Base-by-base conservation (phyloP, 2,113 vertebrate genomes). In the Dermatemys mawii region DNA sequence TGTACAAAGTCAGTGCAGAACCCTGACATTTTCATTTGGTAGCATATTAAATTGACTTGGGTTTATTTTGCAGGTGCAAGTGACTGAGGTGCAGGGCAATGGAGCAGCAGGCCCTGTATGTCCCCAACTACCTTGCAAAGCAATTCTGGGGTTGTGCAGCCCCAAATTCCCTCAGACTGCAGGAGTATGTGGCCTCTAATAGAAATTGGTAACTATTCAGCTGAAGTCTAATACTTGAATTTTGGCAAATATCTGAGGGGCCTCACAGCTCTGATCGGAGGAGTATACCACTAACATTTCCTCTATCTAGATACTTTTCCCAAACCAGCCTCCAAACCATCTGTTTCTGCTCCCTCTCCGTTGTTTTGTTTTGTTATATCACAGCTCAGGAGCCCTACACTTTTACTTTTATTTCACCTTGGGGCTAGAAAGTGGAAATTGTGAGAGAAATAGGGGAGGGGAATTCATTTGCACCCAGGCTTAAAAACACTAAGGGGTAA, bases 311-410 rank as follows among this genome's bases (percentile, higher is more conserved):
- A 22, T 22, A 9, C 50, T 60, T 57, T 35, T 63, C 49, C 49
- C 67, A 50, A 24, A 19, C 11, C 46, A 32, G 67, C 38, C 54
- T 38, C 11, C 1, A 3, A 67, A 38, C 75, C 0, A n/a, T 29
- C 24, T 76, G 10, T 41, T 55, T 24, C 32, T 16, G 27, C 3
- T 0, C 0, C 27, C 49, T 46, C 44, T 50, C 29, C 48, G 21
- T 67, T 67, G 60, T 54, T 3, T 54, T 10, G 21, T 70, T 11
- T 0, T 0, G 0, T 53, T 55, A 53, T 38, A 63, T 48, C 1
- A 44, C 0, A 1, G 5, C 41, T 2, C 75, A 29, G 79, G 29
- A 70, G 80, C 79, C 27, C 41, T 70, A 22, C 17, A 38, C 4
- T 0, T 1, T 27, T 54, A 32, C 44, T 55, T 55, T 84, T 41